A percentile compares a stretch with the other conserved stretches of the same genome.
Conservation (phyloP, 2,797 vertebrate species). For the Lithobates sylvaticus region DNA sequence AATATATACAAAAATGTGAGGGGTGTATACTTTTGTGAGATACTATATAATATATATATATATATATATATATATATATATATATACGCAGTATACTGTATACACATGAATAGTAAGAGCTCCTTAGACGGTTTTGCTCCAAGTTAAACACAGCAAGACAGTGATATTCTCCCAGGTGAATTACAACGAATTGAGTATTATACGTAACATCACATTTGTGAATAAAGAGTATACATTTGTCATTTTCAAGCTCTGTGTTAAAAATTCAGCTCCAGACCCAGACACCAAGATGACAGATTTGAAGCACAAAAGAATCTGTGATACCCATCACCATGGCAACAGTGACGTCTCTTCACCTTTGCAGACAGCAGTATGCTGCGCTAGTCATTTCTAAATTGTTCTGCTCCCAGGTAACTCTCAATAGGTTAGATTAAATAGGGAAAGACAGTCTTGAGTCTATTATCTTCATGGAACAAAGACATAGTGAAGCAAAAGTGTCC, state of each 20-base stretch:
- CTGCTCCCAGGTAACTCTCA: slow-evolving; percentile 7
- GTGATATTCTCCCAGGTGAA: not conserved
- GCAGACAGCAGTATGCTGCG: slow-evolving; percentile 6
- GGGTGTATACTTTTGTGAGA: no score
- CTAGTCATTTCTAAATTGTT: slow-evolving; percentile 18
- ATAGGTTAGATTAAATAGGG: not conserved
- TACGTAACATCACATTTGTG: not conserved
- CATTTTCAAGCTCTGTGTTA: not conserved
- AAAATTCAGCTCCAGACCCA: slow-evolving; percentile 14
- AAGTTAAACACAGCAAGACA: not conserved
- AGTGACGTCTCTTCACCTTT: slow-evolving; percentile 22
- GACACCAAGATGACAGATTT: slow-evolving; percentile 14
- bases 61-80: no score
- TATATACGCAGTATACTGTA: no score
- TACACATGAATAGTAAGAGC: no score
- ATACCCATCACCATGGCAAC: slow-evolving; percentile 40
- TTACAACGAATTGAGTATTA: not conserved
- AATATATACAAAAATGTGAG: no score
- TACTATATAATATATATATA: no score
- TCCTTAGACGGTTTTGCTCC: not conserved
- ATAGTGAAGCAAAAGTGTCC: no score
- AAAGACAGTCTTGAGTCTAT: not conserved
- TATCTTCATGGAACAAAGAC: no score
- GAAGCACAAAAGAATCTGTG: slow-evolving; percentile 28
- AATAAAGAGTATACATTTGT: not conserved